Conservation (phyloP, 2,888 invertebrate species). For the Drosophila borborema region DNA sequence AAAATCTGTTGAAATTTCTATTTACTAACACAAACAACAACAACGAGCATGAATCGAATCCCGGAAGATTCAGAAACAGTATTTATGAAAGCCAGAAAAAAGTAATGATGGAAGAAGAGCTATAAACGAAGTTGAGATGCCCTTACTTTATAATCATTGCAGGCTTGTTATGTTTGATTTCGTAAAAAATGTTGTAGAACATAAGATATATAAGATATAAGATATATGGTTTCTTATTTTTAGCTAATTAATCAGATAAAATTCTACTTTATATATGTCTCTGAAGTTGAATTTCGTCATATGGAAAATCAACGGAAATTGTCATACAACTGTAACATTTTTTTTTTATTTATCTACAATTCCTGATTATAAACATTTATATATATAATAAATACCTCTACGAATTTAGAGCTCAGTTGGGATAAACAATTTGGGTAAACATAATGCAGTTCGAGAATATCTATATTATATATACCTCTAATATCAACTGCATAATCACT, state of each 20-base stretch:
- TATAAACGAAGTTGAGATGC: neutral
- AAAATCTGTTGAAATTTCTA: conserved; percentile 33
- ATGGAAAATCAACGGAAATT: too few species aligned
- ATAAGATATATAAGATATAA: too few species aligned
- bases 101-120: neutral
- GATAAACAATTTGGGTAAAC: neutral
- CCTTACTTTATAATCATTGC: neutral
- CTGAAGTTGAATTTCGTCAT: too few species aligned
- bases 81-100: conserved; percentile 11
- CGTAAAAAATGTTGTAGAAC: too few species aligned
- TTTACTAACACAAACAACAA: conserved; percentile 10
- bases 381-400: neutral
- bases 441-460: neutral
- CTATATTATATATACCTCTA: neutral
- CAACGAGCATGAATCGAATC: conserved; percentile 4
- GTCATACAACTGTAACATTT: too few species aligned
- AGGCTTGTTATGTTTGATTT: too few species aligned
- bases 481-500: too few species aligned
- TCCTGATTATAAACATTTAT: too few species aligned
- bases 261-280: too few species aligned
- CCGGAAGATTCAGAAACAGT: conserved; percentile 30
- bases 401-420: neutral
- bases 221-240: too few species aligned
- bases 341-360: too few species aligned
- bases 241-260: too few species aligned